phyloP scores from a whole-genome alignment of 2,888 invertebrate genomes.

The Epinotia ramella region DNA sequence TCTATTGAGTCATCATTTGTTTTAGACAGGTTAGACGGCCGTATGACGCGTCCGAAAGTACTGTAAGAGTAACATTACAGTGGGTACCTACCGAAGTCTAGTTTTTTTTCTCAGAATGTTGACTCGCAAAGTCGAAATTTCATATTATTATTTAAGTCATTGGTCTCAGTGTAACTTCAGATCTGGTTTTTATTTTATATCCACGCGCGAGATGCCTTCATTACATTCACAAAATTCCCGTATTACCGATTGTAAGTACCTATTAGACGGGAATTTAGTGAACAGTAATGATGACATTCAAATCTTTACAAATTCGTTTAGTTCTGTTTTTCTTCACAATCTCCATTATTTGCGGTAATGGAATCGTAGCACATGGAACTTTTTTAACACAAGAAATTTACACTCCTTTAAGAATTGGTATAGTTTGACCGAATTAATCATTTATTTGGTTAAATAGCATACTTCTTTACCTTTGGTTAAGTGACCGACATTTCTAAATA shows the following conservation, averaged over 20 bases:
- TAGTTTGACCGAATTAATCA: not conserved
- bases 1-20: not conserved
- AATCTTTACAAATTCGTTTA: not conserved
- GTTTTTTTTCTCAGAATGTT: not conserved
- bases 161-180: slow-evolving; percentile 12
- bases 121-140: not conserved
- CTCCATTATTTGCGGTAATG: slow-evolving; percentile 4
- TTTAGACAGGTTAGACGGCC: not conserved
- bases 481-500: not conserved
- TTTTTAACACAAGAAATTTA: not conserved
- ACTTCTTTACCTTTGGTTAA: not conserved
- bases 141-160: not conserved
- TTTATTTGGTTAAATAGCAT: not conserved
- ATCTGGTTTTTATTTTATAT: not conserved
- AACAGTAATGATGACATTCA: not conserved
- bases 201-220: not conserved
- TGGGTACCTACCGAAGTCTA: not conserved
- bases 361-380: not conserved
- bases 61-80: not conserved
- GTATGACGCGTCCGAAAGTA: not conserved
- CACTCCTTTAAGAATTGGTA: not conserved
- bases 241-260: no score
- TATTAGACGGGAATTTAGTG: not conserved
- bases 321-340: slow-evolving; percentile 7
- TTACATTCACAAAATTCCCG: no score